Conservation (phyloP, 2,113 vertebrate genomes). For the Xiphophorus maculatus region DNA sequence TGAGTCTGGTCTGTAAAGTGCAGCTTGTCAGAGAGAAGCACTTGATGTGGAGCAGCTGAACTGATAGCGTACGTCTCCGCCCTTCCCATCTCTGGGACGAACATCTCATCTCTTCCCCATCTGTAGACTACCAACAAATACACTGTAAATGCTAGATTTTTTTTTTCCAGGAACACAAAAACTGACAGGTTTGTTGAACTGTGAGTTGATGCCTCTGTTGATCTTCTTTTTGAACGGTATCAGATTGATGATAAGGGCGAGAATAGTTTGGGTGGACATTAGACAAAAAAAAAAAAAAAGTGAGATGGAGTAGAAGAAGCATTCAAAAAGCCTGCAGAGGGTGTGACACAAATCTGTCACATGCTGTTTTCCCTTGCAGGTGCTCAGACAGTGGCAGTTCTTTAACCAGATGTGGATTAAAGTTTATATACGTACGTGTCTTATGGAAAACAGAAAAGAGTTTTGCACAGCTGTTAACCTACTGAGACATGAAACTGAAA, state of each 20-base stretch:
- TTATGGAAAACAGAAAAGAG: not conserved
- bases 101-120: slow-evolving; percentile 21
- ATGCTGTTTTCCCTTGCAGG: slow-evolving; percentile 20
- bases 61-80: slow-evolving; percentile 51
- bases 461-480: not conserved
- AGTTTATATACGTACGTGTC: not conserved
- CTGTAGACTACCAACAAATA: slow-evolving; percentile 19
- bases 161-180: slow-evolving; percentile 16
- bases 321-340: slow-evolving; percentile 37
- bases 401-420: slow-evolving; percentile 13
- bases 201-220: slow-evolving; percentile 23
- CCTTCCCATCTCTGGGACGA: slow-evolving; percentile 20
- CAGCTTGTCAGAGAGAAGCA: slow-evolving; percentile 26
- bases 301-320: slow-evolving; percentile 2
- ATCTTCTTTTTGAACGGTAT: slow-evolving; percentile 20
- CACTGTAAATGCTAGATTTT: slow-evolving; percentile 6
- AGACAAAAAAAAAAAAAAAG: slow-evolving; percentile 18
- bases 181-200: slow-evolving; percentile 19
- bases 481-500: not conserved
- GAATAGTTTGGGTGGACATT: slow-evolving; percentile 29
- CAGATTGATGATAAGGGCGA: slow-evolving; percentile 19
- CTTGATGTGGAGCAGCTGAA: slow-evolving; percentile 40
- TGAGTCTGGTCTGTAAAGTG: slow-evolving; percentile 8
- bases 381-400: slow-evolving; percentile 5
- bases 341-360: slow-evolving; percentile 33